Evolutionary conservation across 2,113 vertebrate species (phyloP).

Genomic region (Arothron firmamentum): DNA sequence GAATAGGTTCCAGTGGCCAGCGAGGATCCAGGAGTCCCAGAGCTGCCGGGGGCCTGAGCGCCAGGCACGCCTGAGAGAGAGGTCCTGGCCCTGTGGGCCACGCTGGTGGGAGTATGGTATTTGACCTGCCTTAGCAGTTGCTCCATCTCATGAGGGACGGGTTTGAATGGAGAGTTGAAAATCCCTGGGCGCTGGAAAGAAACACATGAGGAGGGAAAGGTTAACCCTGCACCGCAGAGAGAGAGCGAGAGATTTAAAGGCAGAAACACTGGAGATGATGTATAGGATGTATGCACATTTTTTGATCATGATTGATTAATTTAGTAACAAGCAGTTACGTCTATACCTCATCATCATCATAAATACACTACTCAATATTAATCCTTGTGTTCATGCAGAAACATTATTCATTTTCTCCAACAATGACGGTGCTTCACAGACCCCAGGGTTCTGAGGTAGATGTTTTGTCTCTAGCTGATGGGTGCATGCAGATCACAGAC

Average conservation of each 20-base stretch:
- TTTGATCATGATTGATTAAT: too few species aligned
- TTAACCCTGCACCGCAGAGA: neutral
- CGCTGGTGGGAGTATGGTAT: constrained; percentile 62
- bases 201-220: constrained; percentile 3
- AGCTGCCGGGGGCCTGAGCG: constrained; percentile 8
- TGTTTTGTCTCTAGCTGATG: constrained; percentile 3
- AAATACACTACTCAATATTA: too few species aligned
- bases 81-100: constrained; percentile 25
- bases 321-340: too few species aligned
- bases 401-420: too few species aligned
- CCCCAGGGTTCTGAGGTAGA: constrained; percentile 1
- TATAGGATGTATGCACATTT: too few species aligned
- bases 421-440: too few species aligned
- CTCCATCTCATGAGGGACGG: constrained; percentile 85
- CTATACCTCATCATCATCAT: too few species aligned
- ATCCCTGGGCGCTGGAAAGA: constrained; percentile 81
- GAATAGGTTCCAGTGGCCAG: constrained; percentile 40
- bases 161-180: constrained; percentile 87
- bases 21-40: constrained; percentile 32
- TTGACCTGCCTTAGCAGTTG: constrained; percentile 77
- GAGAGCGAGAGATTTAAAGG: neutral
- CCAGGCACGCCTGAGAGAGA: constrained; percentile 26
- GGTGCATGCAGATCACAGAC: neutral
- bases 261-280: too few species aligned
- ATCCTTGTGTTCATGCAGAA: too few species aligned